A percentile compares a stretch with the other conserved stretches of the same genome.
Evolutionary conservation across 2,888 invertebrate species (phyloP).

Genomic region (Ophonus ardosiacus): DNA sequence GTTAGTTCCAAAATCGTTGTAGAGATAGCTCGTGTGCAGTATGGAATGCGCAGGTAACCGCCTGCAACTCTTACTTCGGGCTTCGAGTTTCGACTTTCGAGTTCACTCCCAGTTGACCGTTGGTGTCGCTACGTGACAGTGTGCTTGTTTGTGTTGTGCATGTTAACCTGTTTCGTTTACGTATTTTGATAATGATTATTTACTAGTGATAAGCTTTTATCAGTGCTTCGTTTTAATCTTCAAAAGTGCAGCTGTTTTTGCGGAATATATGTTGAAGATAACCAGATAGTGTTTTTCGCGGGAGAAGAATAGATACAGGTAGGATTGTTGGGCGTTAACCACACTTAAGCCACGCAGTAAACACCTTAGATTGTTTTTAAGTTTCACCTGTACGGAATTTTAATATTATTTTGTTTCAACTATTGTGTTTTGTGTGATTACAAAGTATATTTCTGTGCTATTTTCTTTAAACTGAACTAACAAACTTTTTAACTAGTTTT

Average conservation of each 20-base stretch:
- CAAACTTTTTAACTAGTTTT: not conserved
- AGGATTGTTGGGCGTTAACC: slow-evolving; percentile 62
- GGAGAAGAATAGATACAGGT: slow-evolving; percentile 58
- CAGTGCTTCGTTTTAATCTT: slow-evolving; percentile 28
- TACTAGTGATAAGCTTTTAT: slow-evolving; percentile 37
- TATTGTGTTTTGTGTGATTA: not conserved
- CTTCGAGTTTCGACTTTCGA: no score
- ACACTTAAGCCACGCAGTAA: slow-evolving; percentile 60
- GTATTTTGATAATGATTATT: slow-evolving; percentile 35
- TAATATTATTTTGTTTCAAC: not conserved
- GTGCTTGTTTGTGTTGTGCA: slow-evolving; percentile 45
- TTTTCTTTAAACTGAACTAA: slow-evolving; percentile 16
- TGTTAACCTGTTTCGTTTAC: slow-evolving; percentile 56
- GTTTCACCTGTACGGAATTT: slow-evolving; percentile 6
- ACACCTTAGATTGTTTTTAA: slow-evolving; percentile 41
- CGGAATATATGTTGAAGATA: slow-evolving; percentile 49
- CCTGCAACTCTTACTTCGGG: not conserved
- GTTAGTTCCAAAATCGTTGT: not conserved
- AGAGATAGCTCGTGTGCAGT: slow-evolving; percentile 4
- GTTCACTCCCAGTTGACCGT: slow-evolving; percentile 35
- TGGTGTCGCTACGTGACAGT: slow-evolving; percentile 25
- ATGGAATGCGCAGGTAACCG: slow-evolving; percentile 8
- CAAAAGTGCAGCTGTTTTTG: slow-evolving; percentile 9
- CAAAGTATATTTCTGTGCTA: not conserved
- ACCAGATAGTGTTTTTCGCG: slow-evolving; percentile 41